Conservation (phyloP, 2,888 invertebrate genomes). For the Rutpela maculata region DNA sequence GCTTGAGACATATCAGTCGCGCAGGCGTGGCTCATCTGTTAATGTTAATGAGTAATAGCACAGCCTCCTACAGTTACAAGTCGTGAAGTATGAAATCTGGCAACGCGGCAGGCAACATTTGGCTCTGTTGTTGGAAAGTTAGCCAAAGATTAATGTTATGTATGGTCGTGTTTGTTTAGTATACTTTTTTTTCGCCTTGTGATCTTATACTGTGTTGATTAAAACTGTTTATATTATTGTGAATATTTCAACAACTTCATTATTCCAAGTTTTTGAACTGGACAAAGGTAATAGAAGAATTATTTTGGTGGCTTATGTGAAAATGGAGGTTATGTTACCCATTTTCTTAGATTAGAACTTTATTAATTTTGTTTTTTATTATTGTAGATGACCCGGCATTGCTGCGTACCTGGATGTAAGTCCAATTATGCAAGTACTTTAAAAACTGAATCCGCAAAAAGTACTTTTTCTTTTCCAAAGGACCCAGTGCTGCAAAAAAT, state of each 20-base stretch:
- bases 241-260: too few relatives aligned
- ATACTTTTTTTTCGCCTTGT: too few relatives aligned
- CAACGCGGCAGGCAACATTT: slow-evolving; percentile 4
- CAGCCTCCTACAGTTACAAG: slow-evolving; percentile 20
- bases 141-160: neutral
- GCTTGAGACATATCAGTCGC: too few relatives aligned
- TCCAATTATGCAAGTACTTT: slow-evolving; percentile 4
- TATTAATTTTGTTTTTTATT: slow-evolving; percentile 5
- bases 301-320: too few relatives aligned
- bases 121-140: neutral
- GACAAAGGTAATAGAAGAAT: too few relatives aligned
- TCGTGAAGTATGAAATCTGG: slow-evolving; percentile 14
- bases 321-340: too few relatives aligned
- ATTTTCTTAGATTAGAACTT: too few relatives aligned
- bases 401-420: slow-evolving; percentile 8
- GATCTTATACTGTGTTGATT: too few relatives aligned
- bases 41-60: neutral
- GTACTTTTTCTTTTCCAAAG: slow-evolving; percentile 9
- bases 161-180: neutral
- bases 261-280: too few relatives aligned
- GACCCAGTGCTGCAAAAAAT: neutral
- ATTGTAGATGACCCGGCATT: slow-evolving; percentile 14
- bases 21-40: too few relatives aligned
- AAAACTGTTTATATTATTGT: too few relatives aligned
- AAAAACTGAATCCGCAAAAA: slow-evolving; percentile 9